Base-by-base conservation (phyloP, 2,797 vertebrate genomes). In the Cetoscarus ocellatus region DNA sequence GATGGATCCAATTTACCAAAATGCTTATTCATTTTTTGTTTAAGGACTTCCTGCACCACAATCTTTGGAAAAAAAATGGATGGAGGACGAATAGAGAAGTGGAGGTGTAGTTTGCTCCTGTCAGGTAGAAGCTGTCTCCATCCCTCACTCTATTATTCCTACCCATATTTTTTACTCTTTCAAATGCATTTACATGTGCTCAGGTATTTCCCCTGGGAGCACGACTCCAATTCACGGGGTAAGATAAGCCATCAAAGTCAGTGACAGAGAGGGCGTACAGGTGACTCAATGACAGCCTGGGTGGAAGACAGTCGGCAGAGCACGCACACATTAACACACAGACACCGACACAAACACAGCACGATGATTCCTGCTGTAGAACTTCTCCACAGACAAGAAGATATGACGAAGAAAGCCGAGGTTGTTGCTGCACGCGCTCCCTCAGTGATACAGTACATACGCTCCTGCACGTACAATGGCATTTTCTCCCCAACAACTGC, bases 401-500 rank as follows among this genome's bases (percentile, higher is more conserved):
- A 78, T 55, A 66, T 70, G 70, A 79, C 84, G 73, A 74, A 38
- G 56, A 79, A 82, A 76, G 44, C 61, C 12, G 51, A 71, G 71
- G 65, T 80, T 79, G 51, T 74, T 83, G 70, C 66, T 70, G 13
- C 13, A 59, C 70, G 59, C 61, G 65, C 75, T 49, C 59, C 63
- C 52, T 14, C 75, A 72, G 71, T 73, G 40, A 80, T 77, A 86
- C 82, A 89, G 79, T 87, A 77, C 85, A 86, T 84, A 86, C 54
- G 83, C 52, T 84, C 82, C 84, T 81, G 88, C 91, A 87, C 91
- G 86, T 88, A 91, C 89, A 86, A 92, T 89, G 85, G 88, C 87
- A 88, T 93, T 93, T 95, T 94, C 94, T 94, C 91, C 94, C 94
- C 93, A 93, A 95, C 93, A 94, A 94, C 94, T 90, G 90, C 84